Conservation (phyloP, 2,888 invertebrate genomes). For the Coelogynopora nodosa region DNA sequence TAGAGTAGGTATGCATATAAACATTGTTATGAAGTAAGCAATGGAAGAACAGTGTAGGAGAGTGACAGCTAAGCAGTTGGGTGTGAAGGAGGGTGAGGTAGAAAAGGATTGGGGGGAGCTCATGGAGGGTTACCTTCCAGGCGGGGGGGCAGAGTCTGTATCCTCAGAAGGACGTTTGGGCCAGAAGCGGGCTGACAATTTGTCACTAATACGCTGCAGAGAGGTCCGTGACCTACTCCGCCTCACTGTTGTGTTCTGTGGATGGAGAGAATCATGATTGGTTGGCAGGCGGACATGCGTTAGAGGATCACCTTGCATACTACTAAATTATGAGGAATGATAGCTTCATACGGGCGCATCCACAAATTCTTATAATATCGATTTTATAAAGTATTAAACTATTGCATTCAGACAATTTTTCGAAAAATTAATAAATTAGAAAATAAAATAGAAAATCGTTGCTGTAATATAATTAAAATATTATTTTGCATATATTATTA, state of each 20-base stretch:
- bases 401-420: too few relatives aligned
- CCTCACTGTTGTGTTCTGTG: background rate
- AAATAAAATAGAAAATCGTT: too few relatives aligned
- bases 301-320: background rate
- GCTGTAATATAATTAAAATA: too few relatives aligned
- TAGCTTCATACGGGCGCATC: too few relatives aligned
- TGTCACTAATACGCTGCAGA: conserved; percentile 32
- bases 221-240: conserved; percentile 32
- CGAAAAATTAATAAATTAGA: too few relatives aligned
- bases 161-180: conserved; percentile 24
- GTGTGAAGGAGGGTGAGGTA: background rate
- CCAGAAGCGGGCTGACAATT: background rate
- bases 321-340: too few relatives aligned
- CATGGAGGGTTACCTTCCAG: background rate
- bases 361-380: too few relatives aligned
- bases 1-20: background rate
- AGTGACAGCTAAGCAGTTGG: background rate
- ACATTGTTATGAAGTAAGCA: background rate
- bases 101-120: background rate
- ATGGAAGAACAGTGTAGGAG: background rate
- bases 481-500: too few relatives aligned
- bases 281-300: background rate
- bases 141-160: background rate
- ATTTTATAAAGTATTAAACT: too few relatives aligned
- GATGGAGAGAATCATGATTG: too few relatives aligned